Base-by-base conservation (phyloP, 2,113 vertebrate genomes). In the Urocynchramus pylzowi region DNA sequence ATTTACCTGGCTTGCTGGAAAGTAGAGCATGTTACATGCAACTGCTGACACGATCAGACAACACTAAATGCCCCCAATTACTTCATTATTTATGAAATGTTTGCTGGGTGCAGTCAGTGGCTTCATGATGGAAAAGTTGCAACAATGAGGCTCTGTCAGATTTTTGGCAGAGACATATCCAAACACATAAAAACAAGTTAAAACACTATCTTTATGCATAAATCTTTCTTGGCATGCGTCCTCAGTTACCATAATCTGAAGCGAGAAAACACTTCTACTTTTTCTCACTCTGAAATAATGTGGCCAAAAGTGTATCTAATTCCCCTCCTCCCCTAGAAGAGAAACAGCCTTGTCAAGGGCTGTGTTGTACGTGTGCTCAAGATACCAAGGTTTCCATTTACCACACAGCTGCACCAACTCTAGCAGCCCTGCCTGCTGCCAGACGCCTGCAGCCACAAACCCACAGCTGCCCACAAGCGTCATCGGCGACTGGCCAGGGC, bases 131-230 rank as follows among this genome's bases (percentile, higher is more conserved):
- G 96, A 96, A 97, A 97, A 93, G 67, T 45, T 94, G 94, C 93
- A 96, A 94, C 94, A 96, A 97, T 93, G 83, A 97, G 90, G 93
- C 87, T 84, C 94, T 97, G 95, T 98, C 97, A 97, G 95, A 75
- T 97, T 98, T 97, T 96, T 98, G 98, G 98, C 98, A 98, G 85
- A 95, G 73, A 77, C 47, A 88, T 85, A 96, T 93, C 91, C 87
- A 97, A 98, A 98, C 97, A 98, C 95, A 97, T 93, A 97, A 97
- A 98, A 98, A 97, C 97, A 98, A 95, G 93, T 96, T 98, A 97
- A 98, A 98, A 98, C 96, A 97, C 92, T 96, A 96, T 98, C 96
- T 98, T 98, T 97, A 97, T 98, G 87, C 87, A 95, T 98, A 98
- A 97, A 98, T 97, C 97, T 97, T 96, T 98, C 93, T 98, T 98